These are phyloP conservation scores for Oncorhynchus keta DNA, from an alignment of 2,113 vertebrate genomes.

Conservation along the genomic window DNA sequence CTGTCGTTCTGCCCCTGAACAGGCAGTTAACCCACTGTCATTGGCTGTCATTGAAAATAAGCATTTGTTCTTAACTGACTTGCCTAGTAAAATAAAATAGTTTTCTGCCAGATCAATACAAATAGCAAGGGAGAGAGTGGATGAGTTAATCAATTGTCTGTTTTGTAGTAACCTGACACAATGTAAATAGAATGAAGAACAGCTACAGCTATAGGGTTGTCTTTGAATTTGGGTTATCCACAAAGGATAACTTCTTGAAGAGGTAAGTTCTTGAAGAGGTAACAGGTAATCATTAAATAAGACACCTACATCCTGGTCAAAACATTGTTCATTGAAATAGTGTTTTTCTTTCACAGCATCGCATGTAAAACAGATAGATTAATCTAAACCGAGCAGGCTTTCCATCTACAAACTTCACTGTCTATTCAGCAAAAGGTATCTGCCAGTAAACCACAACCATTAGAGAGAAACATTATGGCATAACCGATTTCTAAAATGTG, in stretches of 20 bases:
- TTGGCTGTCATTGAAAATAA: too few relatives aligned
- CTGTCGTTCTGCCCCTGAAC: too few relatives aligned
- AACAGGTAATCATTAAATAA: too few relatives aligned
- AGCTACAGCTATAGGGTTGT: neutral
- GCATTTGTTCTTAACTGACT: too few relatives aligned
- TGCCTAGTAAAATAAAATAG: neutral
- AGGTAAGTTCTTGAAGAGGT: too few relatives aligned
- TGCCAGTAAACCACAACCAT: constrained; percentile 59
- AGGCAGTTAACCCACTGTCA: too few relatives aligned
- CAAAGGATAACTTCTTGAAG: too few relatives aligned
- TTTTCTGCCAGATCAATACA: neutral
- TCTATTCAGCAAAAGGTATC: constrained; percentile 31
- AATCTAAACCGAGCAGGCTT: neutral
- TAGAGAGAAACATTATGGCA: constrained; percentile 66
- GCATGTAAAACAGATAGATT: neutral
- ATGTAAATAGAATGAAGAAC: neutral
- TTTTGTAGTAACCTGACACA: neutral
- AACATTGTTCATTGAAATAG: neutral
- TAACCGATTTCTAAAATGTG: constrained; percentile 69
- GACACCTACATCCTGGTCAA: neutral
- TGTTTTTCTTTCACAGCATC: neutral
- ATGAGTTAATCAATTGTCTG: neutral
- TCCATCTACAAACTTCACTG: constrained; percentile 40
- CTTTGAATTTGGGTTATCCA: too few relatives aligned
- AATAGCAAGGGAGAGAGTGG: neutral